Base-by-base conservation (phyloP, 2,888 invertebrate genomes). In the Drosophila pseudotalamancana region DNA sequence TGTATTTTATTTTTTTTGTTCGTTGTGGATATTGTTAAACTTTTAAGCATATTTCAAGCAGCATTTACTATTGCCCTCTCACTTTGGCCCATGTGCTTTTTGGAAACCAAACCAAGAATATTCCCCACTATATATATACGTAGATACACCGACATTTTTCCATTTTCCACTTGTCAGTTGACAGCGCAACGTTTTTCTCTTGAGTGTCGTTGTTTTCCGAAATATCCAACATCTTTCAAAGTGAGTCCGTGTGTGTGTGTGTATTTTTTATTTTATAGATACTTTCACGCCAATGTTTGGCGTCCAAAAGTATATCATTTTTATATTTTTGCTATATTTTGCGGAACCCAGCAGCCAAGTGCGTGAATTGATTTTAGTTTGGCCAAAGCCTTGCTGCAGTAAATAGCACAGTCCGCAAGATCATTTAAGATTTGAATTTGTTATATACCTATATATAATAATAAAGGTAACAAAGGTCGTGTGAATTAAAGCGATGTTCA, bases 351-450 rank as follows among this genome's bases (percentile, higher is more conserved):
- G 55, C 57, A 42, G 40, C 54, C 68, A 60, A 73, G 80, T 76
- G 80, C 77, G 77, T 80, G 62, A 63, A 79, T 60, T 45, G 62
- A 60, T 66, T 88, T 88, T 79, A 88, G 88, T 88, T 74, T 84
- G 89, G 87, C 87, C 82, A 84, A 82, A 88, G 84, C 82, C 88
- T 88, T 80, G 76, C 75, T 72, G 39, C 88, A 87, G 89, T 83
- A 71, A 87, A 78, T 84, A 87, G 72, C 86, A 67, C 63, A 74
- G 54, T 75, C 76, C 75, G 71, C 64, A 63, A 42, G 45, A 39
- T n/a, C n/a, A n/a, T n/a, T n/a, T n/a, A n/a, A n/a, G n/a, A n/a
- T n/a, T n/a, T n/a, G n/a, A n/a, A n/a, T n/a, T n/a, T n/a, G n/a
- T 27, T 6, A 14, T 39, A 39, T 21, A 39, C 12, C 21, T 21